phyloP scores from a whole-genome alignment of 2,888 invertebrate species.

The Tridacna crocea region DNA sequence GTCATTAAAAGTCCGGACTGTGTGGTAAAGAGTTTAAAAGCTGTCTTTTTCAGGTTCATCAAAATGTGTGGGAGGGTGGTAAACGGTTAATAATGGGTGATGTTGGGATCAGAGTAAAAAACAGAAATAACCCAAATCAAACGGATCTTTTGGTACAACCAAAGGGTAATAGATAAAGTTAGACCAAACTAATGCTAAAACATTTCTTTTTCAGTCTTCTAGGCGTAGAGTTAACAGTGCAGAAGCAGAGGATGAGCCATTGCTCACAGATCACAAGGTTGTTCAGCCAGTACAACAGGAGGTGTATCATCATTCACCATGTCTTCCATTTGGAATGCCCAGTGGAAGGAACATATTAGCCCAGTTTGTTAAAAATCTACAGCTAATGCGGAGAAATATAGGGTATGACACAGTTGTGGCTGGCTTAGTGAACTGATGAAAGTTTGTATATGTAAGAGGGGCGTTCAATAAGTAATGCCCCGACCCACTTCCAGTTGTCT shows the following conservation, averaged over 20 bases:
- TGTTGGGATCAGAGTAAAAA: too few relatives aligned
- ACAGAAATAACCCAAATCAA: too few relatives aligned
- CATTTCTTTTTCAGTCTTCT: constrained; percentile 9
- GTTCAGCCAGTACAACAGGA: not conserved
- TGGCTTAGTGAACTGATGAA: too few relatives aligned
- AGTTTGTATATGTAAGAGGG: too few relatives aligned
- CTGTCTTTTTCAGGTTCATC: not conserved
- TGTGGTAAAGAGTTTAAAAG: not conserved
- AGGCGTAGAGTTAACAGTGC: not conserved
- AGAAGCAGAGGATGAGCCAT: not conserved
- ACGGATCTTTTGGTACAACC: too few relatives aligned
- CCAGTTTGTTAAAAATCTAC: constrained; percentile 79
- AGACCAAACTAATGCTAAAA: too few relatives aligned
- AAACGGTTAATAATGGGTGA: too few relatives aligned
- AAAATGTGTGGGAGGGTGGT: too few relatives aligned
- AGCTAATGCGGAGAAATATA: constrained; percentile 78
- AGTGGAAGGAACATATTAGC: constrained; percentile 75
- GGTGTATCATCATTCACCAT: not conserved
- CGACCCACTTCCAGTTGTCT: too few relatives aligned
- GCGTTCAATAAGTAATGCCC: too few relatives aligned
- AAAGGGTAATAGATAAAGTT: too few relatives aligned
- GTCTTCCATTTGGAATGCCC: constrained; percentile 55
- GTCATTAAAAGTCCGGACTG: too few relatives aligned
- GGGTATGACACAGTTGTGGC: constrained; percentile 70
- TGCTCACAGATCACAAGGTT: not conserved